Base-by-base conservation (phyloP, 2,888 invertebrate genomes). In the Aromia moschata region DNA sequence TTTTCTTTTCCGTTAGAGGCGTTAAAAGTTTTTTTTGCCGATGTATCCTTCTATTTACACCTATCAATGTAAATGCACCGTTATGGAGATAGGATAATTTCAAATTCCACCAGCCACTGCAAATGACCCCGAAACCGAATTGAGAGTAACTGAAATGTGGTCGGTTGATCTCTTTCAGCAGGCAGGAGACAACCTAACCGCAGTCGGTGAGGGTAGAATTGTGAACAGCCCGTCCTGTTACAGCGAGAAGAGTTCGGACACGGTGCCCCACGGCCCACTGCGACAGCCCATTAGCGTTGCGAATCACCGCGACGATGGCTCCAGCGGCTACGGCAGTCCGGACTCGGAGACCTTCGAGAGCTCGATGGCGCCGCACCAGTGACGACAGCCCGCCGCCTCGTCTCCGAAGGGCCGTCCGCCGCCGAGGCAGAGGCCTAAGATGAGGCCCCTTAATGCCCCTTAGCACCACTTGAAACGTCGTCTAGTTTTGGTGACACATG, bases 301-400 rank as follows among this genome's bases (percentile, higher is more conserved):
- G n/a, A 47, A 20, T 36, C 69, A 65, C 81, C 81, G 80, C 20
- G 91, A 91, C 72, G 91, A 91, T 78, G 89, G 89, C 16, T 90
- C 90, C 74, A 90, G 90, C 78, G 91, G 91, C 1, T 91, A 91
- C 82, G 91, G 91, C 71, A 90, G 90, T 80, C 91, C 91, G 18
- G 89, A 89, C 79, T 88, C 89, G 10, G 87, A 88, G 70, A 87
- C 87, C 30, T 83, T 84, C 71, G 84, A 84, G 56, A 71, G 78
- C 53, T 70, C 84, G 81, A n/a, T n/a, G n/a, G n/a, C n/a, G n/a
- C 73, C 68, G 10, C 73, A 72, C 38, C 75, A 76, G 73, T 76
- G 76, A 75, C 77, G 70, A 46, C 66, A 68, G 59, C 70, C 52
- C 31, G 25, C 25, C 56, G 49, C 56, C 47, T 40, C 12, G 11